These are phyloP conservation scores for Monomorium pharaonis DNA, from an alignment of 1,140 invertebrate genomes.

Conservation along the genomic window DNA sequence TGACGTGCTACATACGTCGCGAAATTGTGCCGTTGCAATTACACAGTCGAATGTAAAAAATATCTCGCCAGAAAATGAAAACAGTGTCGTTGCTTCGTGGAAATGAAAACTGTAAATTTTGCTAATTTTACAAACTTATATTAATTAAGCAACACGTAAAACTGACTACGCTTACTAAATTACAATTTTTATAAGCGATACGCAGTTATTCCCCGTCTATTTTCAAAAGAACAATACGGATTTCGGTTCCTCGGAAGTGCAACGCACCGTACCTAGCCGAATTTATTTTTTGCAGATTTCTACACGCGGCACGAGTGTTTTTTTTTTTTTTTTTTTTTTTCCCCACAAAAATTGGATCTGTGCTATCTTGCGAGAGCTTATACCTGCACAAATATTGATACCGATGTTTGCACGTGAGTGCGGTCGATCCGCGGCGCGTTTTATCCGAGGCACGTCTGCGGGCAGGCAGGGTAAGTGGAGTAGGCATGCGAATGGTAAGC, in stretches of 20 bases:
- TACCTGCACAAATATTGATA: constrained; percentile 47
- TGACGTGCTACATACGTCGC: neutral
- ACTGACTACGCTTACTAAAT: neutral
- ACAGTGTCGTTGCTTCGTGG: neutral
- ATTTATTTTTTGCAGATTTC: constrained; percentile 39
- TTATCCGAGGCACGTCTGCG: constrained; percentile 19
- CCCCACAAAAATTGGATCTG: constrained; percentile 35
- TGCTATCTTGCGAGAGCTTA: neutral
- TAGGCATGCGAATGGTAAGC: constrained; percentile 32
- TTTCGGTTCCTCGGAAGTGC: neutral
- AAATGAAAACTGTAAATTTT: neutral
- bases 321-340: no score
- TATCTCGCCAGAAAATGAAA: neutral
- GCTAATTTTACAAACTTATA: neutral
- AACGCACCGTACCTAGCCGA: neutral
- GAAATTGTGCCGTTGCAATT: neutral
- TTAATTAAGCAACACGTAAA: neutral
- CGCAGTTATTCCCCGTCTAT: neutral
- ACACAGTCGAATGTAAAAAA: neutral
- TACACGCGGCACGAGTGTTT: neutral
- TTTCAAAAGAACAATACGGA: neutral
- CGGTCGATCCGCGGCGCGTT: constrained; percentile 29
- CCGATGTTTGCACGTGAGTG: constrained; percentile 22
- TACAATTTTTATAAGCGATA: neutral
- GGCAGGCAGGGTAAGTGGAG: constrained; percentile 30